phyloP scores from a whole-genome alignment of 2,888 invertebrate species.

The Tortrix viridana region DNA sequence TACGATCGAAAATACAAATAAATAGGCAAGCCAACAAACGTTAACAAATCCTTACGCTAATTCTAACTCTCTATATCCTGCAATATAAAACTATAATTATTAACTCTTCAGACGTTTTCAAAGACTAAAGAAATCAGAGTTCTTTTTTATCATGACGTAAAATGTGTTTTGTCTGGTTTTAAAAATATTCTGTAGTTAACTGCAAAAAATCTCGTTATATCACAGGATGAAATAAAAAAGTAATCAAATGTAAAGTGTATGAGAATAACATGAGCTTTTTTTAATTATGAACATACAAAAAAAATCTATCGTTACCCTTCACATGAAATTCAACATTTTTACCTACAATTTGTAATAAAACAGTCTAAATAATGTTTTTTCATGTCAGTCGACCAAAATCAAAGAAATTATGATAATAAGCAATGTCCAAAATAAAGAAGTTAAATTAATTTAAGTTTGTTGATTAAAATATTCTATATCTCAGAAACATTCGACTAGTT shows the following conservation, averaged over 20 bases:
- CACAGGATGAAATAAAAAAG: constrained; percentile 3
- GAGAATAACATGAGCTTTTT: neutral
- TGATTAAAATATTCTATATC: constrained; percentile 43
- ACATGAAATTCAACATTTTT: neutral
- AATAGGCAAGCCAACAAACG: constrained; percentile 36
- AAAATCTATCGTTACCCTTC: neutral
- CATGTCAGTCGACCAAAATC: too few species aligned
- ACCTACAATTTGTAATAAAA: neutral
- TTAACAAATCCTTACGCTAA: constrained; percentile 33
- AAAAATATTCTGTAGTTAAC: neutral
- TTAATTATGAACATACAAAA: too few species aligned
- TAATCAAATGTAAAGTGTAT: neutral
- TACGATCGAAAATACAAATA: constrained; percentile 14
- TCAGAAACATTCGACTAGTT: constrained; percentile 54
- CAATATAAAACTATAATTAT: constrained; percentile 24
- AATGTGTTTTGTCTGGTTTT: too few species aligned
- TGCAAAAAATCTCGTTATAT: constrained; percentile 7
- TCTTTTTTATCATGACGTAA: neutral
- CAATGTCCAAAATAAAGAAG: neutral
- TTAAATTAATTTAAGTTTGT: constrained; percentile 11
- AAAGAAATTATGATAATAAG: neutral
- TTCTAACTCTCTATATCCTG: constrained; percentile 11
- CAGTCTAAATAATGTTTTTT: neutral
- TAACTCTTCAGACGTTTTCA: neutral
- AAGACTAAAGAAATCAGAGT: neutral